Evolutionary conservation across 1,140 invertebrate genomes (phyloP).

Genomic region (Cataglyphis hispanica): DNA sequence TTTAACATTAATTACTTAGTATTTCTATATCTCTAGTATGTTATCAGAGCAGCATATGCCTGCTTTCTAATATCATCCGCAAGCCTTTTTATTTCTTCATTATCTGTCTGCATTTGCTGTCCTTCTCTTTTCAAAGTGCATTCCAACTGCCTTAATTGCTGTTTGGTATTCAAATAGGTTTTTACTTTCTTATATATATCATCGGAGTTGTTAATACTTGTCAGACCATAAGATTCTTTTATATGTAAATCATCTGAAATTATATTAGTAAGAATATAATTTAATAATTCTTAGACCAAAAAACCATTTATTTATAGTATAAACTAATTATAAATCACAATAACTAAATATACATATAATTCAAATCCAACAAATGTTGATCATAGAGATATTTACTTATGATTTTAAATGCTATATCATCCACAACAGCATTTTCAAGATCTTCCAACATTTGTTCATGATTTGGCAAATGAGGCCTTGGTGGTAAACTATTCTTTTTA

Average conservation of each 20-base stretch:
- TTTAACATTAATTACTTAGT: neutral
- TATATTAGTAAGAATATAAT: slow-evolving; percentile 11
- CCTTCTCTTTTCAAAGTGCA: slow-evolving; percentile 71
- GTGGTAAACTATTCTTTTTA: slow-evolving; percentile 79
- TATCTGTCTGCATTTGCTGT: slow-evolving; percentile 69
- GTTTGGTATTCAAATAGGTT: slow-evolving; percentile 78
- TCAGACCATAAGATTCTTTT: slow-evolving; percentile 67
- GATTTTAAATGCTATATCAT: slow-evolving; percentile 79
- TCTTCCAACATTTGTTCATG: slow-evolving; percentile 80
- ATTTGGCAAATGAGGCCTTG: slow-evolving; percentile 76
- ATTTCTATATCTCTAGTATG: neutral
- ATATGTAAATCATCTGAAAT: slow-evolving; percentile 56
- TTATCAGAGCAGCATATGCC: slow-evolving; percentile 80
- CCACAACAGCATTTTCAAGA: slow-evolving; percentile 67
- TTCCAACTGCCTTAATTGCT: slow-evolving; percentile 77
- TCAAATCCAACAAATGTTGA: no score
- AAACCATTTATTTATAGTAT: no score
- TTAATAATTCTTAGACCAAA: neutral
- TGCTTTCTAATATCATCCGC: slow-evolving; percentile 82
- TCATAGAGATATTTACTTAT: slow-evolving; percentile 66
- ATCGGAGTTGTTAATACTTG: slow-evolving; percentile 70
- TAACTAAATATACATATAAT: neutral
- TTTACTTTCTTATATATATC: slow-evolving; percentile 79
- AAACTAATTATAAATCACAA: neutral
- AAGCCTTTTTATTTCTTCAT: slow-evolving; percentile 79